Conservation (phyloP, 2,797 vertebrate species). For the Oreochromis mossambicus region DNA sequence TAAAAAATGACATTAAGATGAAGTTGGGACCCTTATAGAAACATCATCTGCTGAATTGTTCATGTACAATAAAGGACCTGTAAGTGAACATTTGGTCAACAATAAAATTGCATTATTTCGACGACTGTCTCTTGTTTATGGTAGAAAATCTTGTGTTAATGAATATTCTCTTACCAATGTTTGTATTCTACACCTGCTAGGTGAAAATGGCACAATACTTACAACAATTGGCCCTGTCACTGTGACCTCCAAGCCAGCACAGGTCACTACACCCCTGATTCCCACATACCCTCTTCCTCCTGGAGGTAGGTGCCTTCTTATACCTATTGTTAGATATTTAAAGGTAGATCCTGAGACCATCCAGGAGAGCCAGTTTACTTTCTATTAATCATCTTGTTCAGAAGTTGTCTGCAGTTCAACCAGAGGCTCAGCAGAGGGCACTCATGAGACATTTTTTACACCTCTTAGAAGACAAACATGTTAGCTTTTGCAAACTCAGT, state of each 20-base stretch:
- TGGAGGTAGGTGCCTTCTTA: slow-evolving; percentile 57
- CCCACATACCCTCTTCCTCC: slow-evolving; percentile 77
- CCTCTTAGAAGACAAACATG: not conserved
- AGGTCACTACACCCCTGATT: slow-evolving; percentile 43
- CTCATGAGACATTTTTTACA: not conserved
- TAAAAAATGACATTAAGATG: not conserved
- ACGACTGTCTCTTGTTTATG: not conserved
- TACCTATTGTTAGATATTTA: not conserved
- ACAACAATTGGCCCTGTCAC: slow-evolving; percentile 42
- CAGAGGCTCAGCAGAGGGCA: not conserved
- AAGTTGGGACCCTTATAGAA: not conserved
- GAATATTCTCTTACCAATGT: fast-evolving
- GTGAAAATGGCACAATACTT: slow-evolving; percentile 28
- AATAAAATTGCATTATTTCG: not conserved
- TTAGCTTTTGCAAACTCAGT: not conserved
- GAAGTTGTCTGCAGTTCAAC: not conserved
- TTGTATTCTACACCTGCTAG: slow-evolving; percentile 10
- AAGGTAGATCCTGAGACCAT: not conserved
- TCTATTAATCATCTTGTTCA: not conserved
- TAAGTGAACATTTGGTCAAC: not conserved
- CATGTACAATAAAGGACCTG: not conserved
- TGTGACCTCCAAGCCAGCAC: slow-evolving; percentile 50
- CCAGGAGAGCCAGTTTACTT: not conserved
- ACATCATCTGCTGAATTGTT: not conserved
- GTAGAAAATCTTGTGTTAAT: not conserved